Conservation (phyloP, 1,140 invertebrate species). For the Drosophila simulans region DNA sequence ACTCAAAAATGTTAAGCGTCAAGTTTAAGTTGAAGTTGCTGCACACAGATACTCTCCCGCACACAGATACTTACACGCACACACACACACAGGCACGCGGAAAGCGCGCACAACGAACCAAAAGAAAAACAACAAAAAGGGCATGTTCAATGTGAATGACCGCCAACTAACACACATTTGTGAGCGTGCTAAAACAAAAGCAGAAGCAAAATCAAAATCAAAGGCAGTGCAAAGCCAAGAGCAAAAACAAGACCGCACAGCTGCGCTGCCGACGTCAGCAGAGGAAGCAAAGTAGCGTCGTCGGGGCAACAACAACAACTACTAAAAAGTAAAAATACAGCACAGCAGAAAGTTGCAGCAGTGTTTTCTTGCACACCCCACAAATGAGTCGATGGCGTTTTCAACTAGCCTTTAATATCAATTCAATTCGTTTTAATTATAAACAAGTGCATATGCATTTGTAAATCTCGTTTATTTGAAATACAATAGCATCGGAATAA, state of each 20-base stretch:
- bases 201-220: constrained; percentile 43
- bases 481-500: background rate
- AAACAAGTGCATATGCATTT: background rate
- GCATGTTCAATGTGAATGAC: constrained; percentile 84
- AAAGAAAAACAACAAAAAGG: constrained; percentile 54
- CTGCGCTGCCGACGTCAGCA: constrained; percentile 48
- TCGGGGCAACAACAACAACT: constrained; percentile 43
- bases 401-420: background rate
- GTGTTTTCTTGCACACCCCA: constrained; percentile 48
- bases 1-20: constrained; percentile 42
- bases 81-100: constrained; percentile 11
- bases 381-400: constrained; percentile 45
- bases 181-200: constrained; percentile 80
- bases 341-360: constrained; percentile 62
- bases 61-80: constrained; percentile 17
- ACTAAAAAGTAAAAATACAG: constrained; percentile 71
- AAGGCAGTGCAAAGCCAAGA: background rate
- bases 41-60: constrained; percentile 25
- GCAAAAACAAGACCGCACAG: constrained; percentile 1
- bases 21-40: constrained; percentile 53
- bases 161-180: constrained; percentile 84
- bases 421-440: background rate
- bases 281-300: constrained; percentile 58
- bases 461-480: too few species aligned
- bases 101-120: constrained; percentile 18